Conservation (phyloP, 2,113 vertebrate species). For the Coptodon bakossiorum region DNA sequence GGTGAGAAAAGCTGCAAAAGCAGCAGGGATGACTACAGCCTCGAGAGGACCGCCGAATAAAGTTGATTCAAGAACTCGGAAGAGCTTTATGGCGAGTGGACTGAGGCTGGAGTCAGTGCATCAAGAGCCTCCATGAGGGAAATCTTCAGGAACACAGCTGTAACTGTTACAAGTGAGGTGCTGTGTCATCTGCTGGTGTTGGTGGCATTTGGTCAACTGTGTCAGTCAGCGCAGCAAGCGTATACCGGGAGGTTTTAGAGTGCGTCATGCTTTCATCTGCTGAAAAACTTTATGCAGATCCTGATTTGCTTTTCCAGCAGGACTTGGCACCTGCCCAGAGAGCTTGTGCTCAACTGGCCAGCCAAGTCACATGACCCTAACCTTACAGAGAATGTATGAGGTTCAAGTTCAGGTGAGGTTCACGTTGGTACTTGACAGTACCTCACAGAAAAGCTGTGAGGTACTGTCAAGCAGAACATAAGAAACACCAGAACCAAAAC, state of each 20-base stretch:
- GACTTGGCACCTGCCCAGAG: background rate
- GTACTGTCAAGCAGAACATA: background rate
- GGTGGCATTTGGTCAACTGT: background rate
- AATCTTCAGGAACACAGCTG: background rate
- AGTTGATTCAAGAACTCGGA: background rate
- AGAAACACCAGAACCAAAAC: background rate
- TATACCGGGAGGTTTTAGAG: accelerated
- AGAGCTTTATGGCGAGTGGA: background rate
- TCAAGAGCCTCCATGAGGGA: background rate
- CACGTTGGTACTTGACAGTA: background rate
- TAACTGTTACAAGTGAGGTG: background rate
- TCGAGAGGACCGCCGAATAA: background rate
- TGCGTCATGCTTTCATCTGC: background rate
- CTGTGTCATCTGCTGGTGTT: background rate
- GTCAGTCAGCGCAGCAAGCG: background rate
- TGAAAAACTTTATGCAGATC: background rate
- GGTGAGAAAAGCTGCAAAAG: background rate
- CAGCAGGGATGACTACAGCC: background rate
- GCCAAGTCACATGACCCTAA: background rate
- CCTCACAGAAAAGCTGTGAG: background rate
- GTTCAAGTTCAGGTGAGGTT: background rate
- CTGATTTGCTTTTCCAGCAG: background rate
- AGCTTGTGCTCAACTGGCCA: background rate
- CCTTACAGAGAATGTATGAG: background rate
- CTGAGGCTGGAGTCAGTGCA: background rate